Percentiles rank a stretch among this genome's conserved stretches.
These are phyloP conservation scores for Rallus limicola DNA, from an alignment of 2,113 vertebrate species.

Conservation along the genomic window DNA sequence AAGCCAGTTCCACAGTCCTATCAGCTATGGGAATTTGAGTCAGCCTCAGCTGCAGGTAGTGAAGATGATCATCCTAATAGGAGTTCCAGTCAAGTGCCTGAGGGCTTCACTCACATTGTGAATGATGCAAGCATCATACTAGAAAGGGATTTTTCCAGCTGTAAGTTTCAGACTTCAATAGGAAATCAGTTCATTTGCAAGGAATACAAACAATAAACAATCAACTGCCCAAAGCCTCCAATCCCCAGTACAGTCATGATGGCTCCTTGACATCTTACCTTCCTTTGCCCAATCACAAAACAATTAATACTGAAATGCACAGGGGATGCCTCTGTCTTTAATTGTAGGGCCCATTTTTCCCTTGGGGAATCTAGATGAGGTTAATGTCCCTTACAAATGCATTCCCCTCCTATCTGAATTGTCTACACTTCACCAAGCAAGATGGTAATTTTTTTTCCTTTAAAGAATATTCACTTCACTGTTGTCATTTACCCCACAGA, in stretches of 20 bases:
- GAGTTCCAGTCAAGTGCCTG: background rate
- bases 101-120: background rate
- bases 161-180: constrained; percentile 13
- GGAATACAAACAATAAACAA: background rate
- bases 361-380: background rate
- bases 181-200: background rate
- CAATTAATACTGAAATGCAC: constrained; percentile 11
- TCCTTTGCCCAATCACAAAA: constrained; percentile 15
- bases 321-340: background rate
- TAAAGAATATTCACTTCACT: background rate
- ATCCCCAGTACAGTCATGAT: background rate
- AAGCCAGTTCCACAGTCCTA: background rate
- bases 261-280: constrained; percentile 14
- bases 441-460: background rate
- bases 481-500: background rate
- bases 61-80: background rate
- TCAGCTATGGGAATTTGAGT: background rate
- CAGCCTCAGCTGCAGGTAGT: background rate
- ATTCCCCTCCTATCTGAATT: background rate
- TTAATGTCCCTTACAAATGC: constrained; percentile 1
- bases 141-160: background rate
- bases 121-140: background rate
- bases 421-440: background rate
- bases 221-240: background rate
- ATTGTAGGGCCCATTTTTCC: background rate